Conservation (phyloP, 2,797 vertebrate species). For the Labroides dimidiatus region DNA sequence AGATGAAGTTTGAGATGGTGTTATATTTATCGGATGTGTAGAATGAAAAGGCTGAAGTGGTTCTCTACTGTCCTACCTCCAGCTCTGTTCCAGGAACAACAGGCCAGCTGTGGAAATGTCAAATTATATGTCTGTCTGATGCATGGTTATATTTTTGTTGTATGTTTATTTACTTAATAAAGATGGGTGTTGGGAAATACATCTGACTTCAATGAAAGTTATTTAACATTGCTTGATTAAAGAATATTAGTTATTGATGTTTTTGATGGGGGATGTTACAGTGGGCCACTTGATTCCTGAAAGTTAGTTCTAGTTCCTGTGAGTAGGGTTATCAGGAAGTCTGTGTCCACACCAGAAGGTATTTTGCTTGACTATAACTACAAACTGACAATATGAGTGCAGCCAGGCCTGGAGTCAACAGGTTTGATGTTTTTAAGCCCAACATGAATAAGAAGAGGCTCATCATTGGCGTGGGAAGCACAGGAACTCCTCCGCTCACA, state of each 20-base stretch:
- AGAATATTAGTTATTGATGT: not conserved
- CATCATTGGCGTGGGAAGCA: too few species aligned
- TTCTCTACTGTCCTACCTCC: slow-evolving; percentile 82
- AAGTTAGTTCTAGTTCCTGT: too few species aligned
- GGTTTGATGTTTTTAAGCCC: too few species aligned
- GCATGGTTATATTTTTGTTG: slow-evolving; percentile 83
- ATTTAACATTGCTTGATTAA: not conserved
- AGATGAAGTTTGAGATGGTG: slow-evolving; percentile 65
- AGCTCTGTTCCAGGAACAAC: slow-evolving; percentile 67
- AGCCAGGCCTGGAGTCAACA: too few species aligned
- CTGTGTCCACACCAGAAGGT: too few species aligned
- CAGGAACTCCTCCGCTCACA: too few species aligned
- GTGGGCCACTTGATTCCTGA: too few species aligned
- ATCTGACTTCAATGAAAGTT: not conserved
- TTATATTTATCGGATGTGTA: slow-evolving; percentile 69
- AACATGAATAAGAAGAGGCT: too few species aligned
- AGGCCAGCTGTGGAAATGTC: slow-evolving; percentile 72
- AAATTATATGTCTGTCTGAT: slow-evolving; percentile 75
- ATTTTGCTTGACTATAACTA: too few species aligned
- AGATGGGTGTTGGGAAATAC: slow-evolving; percentile 68
- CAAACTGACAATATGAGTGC: too few species aligned
- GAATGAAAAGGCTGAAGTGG: slow-evolving; percentile 62
- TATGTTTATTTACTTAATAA: slow-evolving; percentile 85
- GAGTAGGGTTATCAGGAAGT: too few species aligned
- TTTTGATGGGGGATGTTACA: too few species aligned